phyloP scores from a whole-genome alignment of 2,888 invertebrate species.

The Chorisops tibialis region DNA sequence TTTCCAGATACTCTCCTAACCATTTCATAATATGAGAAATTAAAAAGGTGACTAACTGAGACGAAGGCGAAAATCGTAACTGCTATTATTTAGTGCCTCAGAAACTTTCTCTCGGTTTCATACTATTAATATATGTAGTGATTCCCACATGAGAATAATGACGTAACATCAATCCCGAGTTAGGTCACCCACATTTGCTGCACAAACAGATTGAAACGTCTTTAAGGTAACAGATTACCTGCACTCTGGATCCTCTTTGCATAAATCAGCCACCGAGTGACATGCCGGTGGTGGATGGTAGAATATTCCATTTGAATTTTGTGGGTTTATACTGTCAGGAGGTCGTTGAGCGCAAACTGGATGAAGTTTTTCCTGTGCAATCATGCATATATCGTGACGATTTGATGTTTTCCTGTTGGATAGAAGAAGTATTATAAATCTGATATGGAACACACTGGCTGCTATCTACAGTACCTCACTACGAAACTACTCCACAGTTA shows the following conservation, averaged over 20 bases:
- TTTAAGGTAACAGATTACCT: conserved; percentile 58
- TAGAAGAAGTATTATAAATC: conserved; percentile 5
- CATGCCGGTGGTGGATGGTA: conserved; percentile 76
- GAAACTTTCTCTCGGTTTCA: no score
- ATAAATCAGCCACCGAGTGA: conserved; percentile 77
- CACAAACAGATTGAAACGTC: conserved; percentile 27
- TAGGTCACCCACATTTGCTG: conserved; percentile 9
- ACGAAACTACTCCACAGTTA: conserved; percentile 15
- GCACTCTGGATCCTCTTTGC: conserved; percentile 79
- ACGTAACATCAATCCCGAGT: conserved; percentile 15
- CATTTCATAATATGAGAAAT: no score
- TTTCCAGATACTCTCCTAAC: no score
- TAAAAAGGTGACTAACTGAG: no score
- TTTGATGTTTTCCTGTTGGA: conserved; percentile 76
- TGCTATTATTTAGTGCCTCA: no score
- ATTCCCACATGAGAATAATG: neutral
- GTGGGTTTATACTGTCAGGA: conserved; percentile 57
- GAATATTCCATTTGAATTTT: conserved; percentile 52
- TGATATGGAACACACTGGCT: no score
- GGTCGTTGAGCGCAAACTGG: conserved; percentile 83
- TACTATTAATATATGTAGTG: no score
- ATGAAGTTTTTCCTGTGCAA: conserved; percentile 85
- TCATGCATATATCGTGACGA: conserved; percentile 81
- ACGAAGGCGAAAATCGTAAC: no score
- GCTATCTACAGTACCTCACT: no score